These are phyloP conservation scores for Canis aureus DNA, from an alignment of 2,113 vertebrate genomes.

Conservation along the genomic window DNA sequence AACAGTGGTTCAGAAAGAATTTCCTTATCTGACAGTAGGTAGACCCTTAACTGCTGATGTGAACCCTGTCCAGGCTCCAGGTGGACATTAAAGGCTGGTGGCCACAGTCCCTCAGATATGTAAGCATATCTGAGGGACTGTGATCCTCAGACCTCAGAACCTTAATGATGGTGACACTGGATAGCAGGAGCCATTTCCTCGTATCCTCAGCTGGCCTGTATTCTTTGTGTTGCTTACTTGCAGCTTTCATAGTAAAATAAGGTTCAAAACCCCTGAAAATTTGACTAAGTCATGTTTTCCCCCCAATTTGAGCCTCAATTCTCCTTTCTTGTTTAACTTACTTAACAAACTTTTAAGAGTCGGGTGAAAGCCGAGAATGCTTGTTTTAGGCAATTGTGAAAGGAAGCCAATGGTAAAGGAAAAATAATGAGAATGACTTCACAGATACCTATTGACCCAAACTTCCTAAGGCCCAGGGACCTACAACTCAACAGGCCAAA, in stretches of 20 bases:
- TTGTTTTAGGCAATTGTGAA: neutral
- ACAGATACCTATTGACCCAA: neutral
- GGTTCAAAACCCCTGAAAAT: neutral
- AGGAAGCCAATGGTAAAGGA: neutral
- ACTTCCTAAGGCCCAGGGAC: neutral
- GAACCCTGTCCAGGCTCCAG: neutral
- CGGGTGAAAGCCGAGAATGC: neutral
- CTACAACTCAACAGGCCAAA: neutral
- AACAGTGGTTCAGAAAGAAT: neutral
- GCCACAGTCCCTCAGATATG: neutral
- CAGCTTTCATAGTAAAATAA: neutral
- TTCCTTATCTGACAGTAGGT: neutral
- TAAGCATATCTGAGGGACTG: too few relatives aligned
- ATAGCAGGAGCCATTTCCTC: neutral
- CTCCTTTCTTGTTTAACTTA: neutral
- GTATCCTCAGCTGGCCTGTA: neutral
- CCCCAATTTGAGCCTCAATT: neutral
- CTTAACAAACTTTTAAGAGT: neutral
- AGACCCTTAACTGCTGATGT: neutral
- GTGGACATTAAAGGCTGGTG: neutral
- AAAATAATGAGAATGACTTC: slow-evolving; percentile 4
- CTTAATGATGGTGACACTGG: neutral
- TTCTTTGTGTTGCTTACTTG: neutral
- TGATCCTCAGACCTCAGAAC: neutral
- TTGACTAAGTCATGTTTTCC: neutral